These are phyloP conservation scores for Parnassius apollo DNA, from an alignment of 2,888 invertebrate species.

Conservation along the genomic window DNA sequence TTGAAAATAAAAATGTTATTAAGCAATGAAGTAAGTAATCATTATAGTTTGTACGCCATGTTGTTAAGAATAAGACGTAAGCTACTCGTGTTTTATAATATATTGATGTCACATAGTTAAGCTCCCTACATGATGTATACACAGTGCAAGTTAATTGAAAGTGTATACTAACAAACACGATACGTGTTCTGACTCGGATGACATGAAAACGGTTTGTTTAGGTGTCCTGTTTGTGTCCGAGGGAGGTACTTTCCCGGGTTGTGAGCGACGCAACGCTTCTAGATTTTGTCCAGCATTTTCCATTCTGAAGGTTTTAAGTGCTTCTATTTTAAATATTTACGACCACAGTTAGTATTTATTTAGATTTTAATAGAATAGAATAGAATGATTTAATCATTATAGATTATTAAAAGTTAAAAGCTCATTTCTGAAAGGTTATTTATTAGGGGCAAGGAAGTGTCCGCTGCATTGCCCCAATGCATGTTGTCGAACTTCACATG, in stretches of 20 bases:
- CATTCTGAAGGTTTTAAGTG: not conserved
- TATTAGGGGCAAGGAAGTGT: too few species aligned
- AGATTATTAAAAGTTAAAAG: too few species aligned
- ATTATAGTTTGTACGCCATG: too few species aligned
- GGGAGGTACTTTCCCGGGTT: not conserved
- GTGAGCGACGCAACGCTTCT: not conserved
- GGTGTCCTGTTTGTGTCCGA: constrained; percentile 2
- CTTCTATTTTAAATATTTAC: not conserved
- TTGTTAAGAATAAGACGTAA: not conserved
- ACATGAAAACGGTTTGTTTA: constrained; percentile 3
- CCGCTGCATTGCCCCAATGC: too few species aligned
- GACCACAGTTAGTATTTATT: too few species aligned
- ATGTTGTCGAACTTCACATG: too few species aligned
- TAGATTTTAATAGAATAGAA: too few species aligned
- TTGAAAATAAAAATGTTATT: too few species aligned
- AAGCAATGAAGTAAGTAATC: too few species aligned
- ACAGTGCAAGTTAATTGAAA: constrained; percentile 2
- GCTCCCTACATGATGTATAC: constrained; percentile 1
- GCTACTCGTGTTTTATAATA: not conserved
- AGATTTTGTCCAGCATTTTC: constrained; percentile 3
- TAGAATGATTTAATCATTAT: too few species aligned
- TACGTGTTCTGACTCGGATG: constrained; percentile 24
- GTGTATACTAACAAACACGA: constrained; percentile 14
- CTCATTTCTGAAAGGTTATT: too few species aligned
- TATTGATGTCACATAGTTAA: not conserved